Conservation (phyloP, 2,888 invertebrate genomes). For the Ectobius pallidus region DNA sequence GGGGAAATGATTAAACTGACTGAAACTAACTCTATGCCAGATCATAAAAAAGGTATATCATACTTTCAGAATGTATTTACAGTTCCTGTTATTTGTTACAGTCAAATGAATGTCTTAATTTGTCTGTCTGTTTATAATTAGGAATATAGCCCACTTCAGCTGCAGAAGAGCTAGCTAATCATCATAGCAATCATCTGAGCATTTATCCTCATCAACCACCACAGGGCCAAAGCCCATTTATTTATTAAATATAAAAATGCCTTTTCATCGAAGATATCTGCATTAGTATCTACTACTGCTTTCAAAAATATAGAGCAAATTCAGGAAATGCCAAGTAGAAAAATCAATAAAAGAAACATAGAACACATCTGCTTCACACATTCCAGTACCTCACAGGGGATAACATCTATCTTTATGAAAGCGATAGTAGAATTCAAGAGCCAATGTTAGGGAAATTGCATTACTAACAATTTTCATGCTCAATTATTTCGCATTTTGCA, state of each 20-base stretch:
- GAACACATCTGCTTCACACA: neutral
- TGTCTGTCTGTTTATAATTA: too few species aligned
- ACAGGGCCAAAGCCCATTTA: neutral
- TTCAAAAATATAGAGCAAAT: neutral
- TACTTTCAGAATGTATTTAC: too few species aligned
- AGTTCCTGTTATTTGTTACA: too few species aligned
- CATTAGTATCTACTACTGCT: neutral
- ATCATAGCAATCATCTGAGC: neutral
- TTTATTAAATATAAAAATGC: neutral
- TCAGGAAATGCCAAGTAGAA: neutral
- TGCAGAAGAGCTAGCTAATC: neutral
- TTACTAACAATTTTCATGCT: neutral
- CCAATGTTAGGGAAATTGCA: conserved; percentile 12
- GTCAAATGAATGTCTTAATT: too few species aligned
- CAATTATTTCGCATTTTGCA: neutral
- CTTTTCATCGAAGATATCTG: neutral
- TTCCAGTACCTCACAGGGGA: neutral
- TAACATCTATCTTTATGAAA: neutral
- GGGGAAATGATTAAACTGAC: too few species aligned
- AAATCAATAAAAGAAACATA: neutral
- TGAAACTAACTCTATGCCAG: too few species aligned
- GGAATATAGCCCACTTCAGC: too few species aligned
- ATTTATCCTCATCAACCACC: neutral
- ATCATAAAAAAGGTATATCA: too few species aligned
- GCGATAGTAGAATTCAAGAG: conserved; percentile 9